Evolutionary conservation across 2,797 vertebrate species (phyloP).

Genomic region (Chrosomus eos): DNA sequence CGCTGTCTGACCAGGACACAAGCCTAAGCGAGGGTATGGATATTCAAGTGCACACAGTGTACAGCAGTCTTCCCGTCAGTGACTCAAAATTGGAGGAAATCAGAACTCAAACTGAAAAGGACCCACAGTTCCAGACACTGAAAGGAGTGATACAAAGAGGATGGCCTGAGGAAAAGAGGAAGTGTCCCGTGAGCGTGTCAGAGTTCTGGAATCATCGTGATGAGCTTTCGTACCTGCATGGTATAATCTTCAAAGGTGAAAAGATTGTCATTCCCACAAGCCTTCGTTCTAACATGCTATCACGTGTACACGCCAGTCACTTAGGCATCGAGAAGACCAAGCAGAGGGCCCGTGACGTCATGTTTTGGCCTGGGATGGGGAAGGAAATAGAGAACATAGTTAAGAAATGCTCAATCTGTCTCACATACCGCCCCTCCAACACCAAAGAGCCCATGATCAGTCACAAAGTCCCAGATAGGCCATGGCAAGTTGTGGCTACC

Average conservation of each 20-base stretch:
- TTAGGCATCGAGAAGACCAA: no score
- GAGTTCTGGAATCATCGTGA: constrained; percentile 47
- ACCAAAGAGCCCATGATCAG: no score
- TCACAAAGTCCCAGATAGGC: no score
- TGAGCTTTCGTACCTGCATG: constrained; percentile 23
- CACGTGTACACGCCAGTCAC: no score
- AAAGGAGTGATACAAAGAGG: constrained; percentile 4
- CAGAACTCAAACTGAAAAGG: constrained; percentile 16
- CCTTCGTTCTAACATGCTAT: no score
- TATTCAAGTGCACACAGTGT: constrained; percentile 24
- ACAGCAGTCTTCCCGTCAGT: constrained; percentile 8
- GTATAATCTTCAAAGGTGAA: constrained; percentile 56
- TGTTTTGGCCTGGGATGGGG: no score
- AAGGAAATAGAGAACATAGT: no score
- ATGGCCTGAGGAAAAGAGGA: constrained; percentile 9
- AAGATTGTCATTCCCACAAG: no score
- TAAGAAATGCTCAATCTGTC: no score
- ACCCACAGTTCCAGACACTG: constrained; percentile 14
- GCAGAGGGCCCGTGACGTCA: no score
- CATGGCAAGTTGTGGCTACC: no score
- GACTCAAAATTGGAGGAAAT: constrained; percentile 36
- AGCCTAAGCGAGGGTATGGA: constrained; percentile 54
- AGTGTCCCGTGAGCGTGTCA: constrained; percentile 15
- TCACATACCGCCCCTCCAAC: no score
- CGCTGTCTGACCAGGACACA: background rate